A percentile compares a stretch with the other conserved stretches of the same genome.
These are phyloP conservation scores for Phaethornis superciliosus DNA, from an alignment of 2,113 vertebrate genomes.

Conservation along the genomic window DNA sequence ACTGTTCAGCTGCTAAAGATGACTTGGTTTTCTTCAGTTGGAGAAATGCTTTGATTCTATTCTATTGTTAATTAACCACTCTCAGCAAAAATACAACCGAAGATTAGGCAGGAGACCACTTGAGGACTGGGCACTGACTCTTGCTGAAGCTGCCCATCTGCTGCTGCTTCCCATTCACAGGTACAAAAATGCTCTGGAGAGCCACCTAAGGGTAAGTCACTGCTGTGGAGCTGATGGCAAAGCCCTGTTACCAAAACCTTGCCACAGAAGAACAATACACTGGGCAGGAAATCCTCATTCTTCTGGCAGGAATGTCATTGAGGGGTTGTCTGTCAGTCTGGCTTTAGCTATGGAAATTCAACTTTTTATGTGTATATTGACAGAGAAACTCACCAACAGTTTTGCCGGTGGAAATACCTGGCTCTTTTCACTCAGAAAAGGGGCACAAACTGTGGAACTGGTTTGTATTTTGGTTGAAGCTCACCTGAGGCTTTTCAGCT, in stretches of 20 bases:
- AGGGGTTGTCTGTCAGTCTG: background rate
- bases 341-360: background rate
- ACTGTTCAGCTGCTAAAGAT: background rate
- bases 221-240: background rate
- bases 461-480: background rate
- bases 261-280: background rate
- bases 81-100: background rate
- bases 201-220: rapidly evolving
- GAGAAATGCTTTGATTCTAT: background rate
- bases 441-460: background rate
- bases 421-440: background rate
- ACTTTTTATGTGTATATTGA: rapidly evolving
- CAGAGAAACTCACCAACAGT: background rate
- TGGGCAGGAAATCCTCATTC: rapidly evolving
- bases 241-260: background rate
- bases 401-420: background rate
- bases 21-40: background rate
- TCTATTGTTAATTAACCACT: background rate
- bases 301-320: background rate
- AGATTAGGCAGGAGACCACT: background rate
- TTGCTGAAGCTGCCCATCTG: background rate
- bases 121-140: background rate
- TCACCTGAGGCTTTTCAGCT: background rate
- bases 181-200: background rate
- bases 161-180: background rate